Conservation (phyloP, 2,888 invertebrate genomes). For the Onthophagus sagittarius region DNA sequence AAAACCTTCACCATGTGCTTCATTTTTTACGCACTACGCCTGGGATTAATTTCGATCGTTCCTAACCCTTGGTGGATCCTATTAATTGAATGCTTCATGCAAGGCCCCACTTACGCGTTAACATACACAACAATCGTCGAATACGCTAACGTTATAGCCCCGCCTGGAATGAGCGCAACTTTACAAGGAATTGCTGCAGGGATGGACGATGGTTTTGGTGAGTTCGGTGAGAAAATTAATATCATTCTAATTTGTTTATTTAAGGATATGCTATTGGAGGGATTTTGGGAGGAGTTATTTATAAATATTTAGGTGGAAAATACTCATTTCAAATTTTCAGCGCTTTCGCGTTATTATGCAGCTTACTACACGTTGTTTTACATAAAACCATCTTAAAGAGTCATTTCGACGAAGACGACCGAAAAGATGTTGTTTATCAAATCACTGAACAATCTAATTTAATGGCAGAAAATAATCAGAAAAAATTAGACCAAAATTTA, state of each 20-base stretch:
- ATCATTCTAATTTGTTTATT: constrained; percentile 30
- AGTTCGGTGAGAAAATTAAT: no score
- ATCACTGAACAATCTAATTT: constrained; percentile 29
- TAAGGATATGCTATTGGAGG: constrained; percentile 75
- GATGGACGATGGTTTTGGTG: constrained; percentile 83
- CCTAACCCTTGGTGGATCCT: constrained; percentile 80
- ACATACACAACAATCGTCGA: constrained; percentile 79
- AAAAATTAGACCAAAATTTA: no score
- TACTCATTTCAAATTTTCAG: constrained; percentile 54
- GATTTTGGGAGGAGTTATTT: constrained; percentile 67
- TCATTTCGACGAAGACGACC: constrained; percentile 18
- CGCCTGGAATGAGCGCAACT: constrained; percentile 70
- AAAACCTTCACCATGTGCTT: constrained; percentile 75
- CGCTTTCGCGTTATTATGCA: constrained; percentile 45
- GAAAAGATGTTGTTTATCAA: constrained; percentile 27
- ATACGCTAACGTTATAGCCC: constrained; percentile 54
- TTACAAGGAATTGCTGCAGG: constrained; percentile 72
- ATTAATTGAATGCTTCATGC: constrained; percentile 73
- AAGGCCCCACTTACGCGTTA: constrained; percentile 83
- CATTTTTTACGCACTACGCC: constrained; percentile 68
- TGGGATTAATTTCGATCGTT: constrained; percentile 72
- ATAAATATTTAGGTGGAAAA: constrained; percentile 60
- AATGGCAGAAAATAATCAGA: background rate
- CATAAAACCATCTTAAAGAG: constrained; percentile 42
- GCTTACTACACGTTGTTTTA: constrained; percentile 48